Evolutionary conservation across 2,888 invertebrate genomes (phyloP), one percentile per base, ranked within the genome.

Genomic region (Eulithis prunata): DNA sequence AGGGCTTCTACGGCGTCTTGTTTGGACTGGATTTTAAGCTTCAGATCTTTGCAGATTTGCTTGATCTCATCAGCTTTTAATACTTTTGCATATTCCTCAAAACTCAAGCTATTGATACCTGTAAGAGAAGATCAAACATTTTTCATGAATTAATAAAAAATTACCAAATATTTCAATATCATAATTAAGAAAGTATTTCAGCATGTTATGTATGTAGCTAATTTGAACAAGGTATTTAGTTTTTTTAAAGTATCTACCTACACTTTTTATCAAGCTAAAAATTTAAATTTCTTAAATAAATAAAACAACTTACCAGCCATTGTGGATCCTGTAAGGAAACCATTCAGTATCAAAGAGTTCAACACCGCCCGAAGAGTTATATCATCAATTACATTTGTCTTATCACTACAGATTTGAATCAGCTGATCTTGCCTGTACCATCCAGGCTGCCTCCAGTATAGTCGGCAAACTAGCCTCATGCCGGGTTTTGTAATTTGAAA

Each of bases 371-470:
- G 53, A 46, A 88, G 67, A 1, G 63, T 62, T 45, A 63, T 5
- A 57, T 63, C 71, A 63, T 60, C 67, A 32, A 73, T 49, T 5
- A 10, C 38, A 4, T 66, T 65, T 8, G 73, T 73, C 14, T 74
- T 75, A 2, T 62, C 65, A 41, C 73, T 74, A 3, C 74, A 72
- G 6, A 88, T 86, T 21, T 78, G 69, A 13, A 69, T 61, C 2
- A 89, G 70, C 47, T 84, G 74, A 0, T 83, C 77, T 4, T 64
- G 64, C 49, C 78, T 80, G 64, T 85, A 88, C 93, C 93, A 93
- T 10, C 78, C 75, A 0, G 79, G 77, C 63, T 85, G 82, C 6
- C 86, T 77, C 92, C 93, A 92, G 70, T 84, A 92, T 47, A 93
- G 69, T 3, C 91, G 76, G 72, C 91, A 91, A 1, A 91, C 80